Conservation (phyloP, 2,888 invertebrate species). For the Linnaemya vulpina region DNA sequence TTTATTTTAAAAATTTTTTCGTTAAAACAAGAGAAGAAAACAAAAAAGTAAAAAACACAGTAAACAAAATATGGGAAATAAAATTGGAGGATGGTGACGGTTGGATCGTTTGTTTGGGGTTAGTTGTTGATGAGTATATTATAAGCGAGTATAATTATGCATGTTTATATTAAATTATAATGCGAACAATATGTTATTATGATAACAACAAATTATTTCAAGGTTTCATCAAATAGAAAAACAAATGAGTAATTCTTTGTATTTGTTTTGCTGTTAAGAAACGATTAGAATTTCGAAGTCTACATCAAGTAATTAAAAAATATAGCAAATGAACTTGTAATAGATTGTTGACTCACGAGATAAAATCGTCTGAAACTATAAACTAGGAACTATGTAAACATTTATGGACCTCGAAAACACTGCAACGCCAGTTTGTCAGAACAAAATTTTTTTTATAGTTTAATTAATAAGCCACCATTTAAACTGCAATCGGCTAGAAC, state of each 20-base stretch:
- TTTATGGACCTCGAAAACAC: too few relatives aligned
- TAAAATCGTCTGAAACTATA: background rate
- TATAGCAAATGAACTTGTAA: conserved; percentile 43
- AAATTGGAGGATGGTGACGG: background rate
- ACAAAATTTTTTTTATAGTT: too few relatives aligned
- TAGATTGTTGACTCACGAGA: conserved; percentile 27
- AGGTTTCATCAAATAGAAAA: conserved; percentile 20
- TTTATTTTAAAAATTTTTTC: background rate
- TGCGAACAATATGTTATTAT: conserved; percentile 28
- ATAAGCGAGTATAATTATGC: background rate
- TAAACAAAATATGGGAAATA: background rate
- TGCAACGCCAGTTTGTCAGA: too few relatives aligned
- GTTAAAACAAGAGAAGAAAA: background rate
- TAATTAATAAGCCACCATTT: too few relatives aligned
- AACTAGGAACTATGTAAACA: background rate
- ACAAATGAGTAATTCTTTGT: conserved; percentile 28
- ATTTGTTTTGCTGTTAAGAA: background rate
- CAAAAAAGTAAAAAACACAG: background rate
- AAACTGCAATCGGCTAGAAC: too few relatives aligned
- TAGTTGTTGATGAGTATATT: background rate
- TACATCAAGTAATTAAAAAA: background rate
- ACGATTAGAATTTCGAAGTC: conserved; percentile 25
- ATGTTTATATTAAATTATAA: background rate
- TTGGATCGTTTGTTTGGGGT: background rate
- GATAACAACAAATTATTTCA: conserved; percentile 32